Base-by-base conservation (phyloP, 2,797 vertebrate genomes). In the Siniperca scherzeri region DNA sequence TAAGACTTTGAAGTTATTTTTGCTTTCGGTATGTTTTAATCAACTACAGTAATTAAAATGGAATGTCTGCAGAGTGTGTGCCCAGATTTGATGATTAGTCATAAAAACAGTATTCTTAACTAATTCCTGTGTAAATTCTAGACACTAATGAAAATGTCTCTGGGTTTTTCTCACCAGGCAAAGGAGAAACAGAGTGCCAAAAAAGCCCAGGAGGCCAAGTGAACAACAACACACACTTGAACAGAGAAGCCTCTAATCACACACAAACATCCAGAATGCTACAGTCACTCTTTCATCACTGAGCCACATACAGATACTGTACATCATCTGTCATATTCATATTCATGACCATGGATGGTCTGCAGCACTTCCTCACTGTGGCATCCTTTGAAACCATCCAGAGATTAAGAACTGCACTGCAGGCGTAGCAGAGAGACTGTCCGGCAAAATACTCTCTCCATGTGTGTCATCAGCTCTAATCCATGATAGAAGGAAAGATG, bases 131-230 rank as follows among this genome's bases (percentile, higher is more conserved):
- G 2, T 72, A 17, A 36, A 44, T 30, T 5, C 1, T 12, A 10
- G 9, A 46, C 16, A 44, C 9, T 76, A 69, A 83, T 70, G 7
- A 19, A 61, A 68, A 67, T 38, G 1, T 74, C 22, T 87, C 9
- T 66, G 33, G 33, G 11, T 59, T 81, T 64, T 46, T 84, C 68
- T 88, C 66, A 33, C 84, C 92, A 99, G 98, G 98, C 98, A 0
- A 99, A 99, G 94, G 98, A 98, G 95, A 99, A 99, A 93, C 98
- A 99, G 95, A 97, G 97, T 81, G 96, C 97, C 93, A 98, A 99
- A 96, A 98, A 98, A 95, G 96, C 96, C 85, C 98, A 99, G 94
- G 98, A 99, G 92, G 97, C 98, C 89, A 99, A 99, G 94, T 98
- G 94, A 97, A 96, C 92, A 87, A 90, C 74, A 87, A 82, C 74